Evolutionary conservation across 2,888 invertebrate species (phyloP).

Genomic region (Brachyopa scutellaris): DNA sequence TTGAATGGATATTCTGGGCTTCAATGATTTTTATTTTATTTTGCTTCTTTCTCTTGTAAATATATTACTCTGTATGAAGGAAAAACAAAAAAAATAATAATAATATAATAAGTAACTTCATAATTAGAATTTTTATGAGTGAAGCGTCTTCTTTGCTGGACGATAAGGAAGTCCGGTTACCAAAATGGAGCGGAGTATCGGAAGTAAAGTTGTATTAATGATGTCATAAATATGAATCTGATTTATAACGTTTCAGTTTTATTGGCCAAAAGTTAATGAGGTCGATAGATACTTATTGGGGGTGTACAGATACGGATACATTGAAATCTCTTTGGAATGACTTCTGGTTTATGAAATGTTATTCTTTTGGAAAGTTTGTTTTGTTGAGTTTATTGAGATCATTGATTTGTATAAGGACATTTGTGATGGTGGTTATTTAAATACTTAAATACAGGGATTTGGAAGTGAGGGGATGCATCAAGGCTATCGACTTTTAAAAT

Average conservation of each 20-base stretch:
- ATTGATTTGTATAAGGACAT: background rate
- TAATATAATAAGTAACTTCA: background rate
- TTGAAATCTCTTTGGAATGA: slow-evolving; percentile 25
- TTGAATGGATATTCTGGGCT: background rate
- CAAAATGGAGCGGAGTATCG: too few species aligned
- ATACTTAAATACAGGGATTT: too few species aligned
- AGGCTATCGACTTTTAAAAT: too few species aligned
- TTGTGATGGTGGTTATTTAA: too few species aligned
- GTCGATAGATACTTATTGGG: slow-evolving; percentile 30
- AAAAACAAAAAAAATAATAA: background rate
- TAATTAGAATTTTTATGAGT: slow-evolving; percentile 21
- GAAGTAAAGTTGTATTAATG: slow-evolving; percentile 16
- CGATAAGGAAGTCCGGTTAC: slow-evolving; percentile 5
- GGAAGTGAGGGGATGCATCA: too few species aligned
- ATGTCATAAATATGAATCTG: slow-evolving; percentile 41
- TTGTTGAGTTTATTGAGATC: background rate
- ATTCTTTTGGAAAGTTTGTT: slow-evolving; percentile 5
- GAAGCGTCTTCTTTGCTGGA: background rate
- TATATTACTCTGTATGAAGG: too few species aligned
- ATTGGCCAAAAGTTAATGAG: slow-evolving; percentile 42
- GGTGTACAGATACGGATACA: background rate
- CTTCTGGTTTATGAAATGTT: too few species aligned
- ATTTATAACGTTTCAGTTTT: slow-evolving; percentile 46
- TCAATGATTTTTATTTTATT: background rate
- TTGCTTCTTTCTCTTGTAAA: background rate